Evolutionary conservation across 2,113 vertebrate genomes (phyloP).

Genomic region (Nycticebus coucang): DNA sequence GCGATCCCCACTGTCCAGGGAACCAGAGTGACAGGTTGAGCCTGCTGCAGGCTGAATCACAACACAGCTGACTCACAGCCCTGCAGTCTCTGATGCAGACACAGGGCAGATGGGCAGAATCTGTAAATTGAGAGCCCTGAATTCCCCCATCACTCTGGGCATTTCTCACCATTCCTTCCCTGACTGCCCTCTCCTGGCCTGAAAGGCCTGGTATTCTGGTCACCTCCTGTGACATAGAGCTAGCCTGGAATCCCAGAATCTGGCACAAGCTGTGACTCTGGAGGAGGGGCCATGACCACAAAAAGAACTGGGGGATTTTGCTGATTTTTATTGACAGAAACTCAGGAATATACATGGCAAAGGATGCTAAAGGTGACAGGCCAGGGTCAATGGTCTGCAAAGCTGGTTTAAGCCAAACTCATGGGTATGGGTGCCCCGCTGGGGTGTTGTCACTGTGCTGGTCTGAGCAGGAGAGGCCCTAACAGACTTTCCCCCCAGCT

Average conservation of each 20-base stretch:
- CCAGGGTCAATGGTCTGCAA: background rate
- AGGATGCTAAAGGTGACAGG: fast-evolving
- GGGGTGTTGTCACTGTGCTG: fast-evolving
- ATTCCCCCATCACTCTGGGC: background rate
- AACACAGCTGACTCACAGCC: background rate
- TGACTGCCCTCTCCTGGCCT: fast-evolving
- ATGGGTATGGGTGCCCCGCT: fast-evolving
- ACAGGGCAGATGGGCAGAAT: background rate
- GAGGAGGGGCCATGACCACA: fast-evolving
- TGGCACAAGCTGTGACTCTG: fast-evolving
- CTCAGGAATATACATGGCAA: fast-evolving
- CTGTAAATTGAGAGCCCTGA: fast-evolving
- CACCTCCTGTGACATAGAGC: background rate
- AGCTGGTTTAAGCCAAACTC: background rate
- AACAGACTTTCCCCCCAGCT: background rate
- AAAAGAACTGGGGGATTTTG: background rate
- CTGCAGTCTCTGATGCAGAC: background rate
- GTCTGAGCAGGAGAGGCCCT: fast-evolving
- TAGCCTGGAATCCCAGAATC: background rate
- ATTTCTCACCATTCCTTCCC: background rate
- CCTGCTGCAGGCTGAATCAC: fast-evolving
- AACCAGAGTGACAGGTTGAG: background rate
- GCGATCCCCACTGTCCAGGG: background rate
- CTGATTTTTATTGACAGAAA: background rate
- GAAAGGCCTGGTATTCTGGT: fast-evolving